Evolutionary conservation across 2,888 invertebrate genomes (phyloP), one percentile per base, ranked within the genome.

Genomic region (Diachrysia chrysitis): DNA sequence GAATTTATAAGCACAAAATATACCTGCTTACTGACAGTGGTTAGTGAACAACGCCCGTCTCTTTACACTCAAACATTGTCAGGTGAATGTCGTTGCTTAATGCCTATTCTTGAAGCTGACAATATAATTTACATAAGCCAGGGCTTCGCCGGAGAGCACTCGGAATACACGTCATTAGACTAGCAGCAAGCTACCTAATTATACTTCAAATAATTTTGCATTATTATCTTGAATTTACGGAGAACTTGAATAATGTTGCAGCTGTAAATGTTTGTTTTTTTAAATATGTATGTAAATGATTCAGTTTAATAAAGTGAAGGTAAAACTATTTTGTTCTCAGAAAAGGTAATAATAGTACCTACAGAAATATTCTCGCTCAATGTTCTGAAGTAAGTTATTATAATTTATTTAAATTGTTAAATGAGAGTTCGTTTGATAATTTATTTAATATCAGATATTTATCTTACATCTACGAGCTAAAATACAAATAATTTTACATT

Each of bases 111-210:
- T 87, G 86, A 87, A 92, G 88, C 89, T 89, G 91, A 90, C 89
- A 89, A 88, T 89, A 89, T 88, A 90, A 91, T 90, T 89, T 90
- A 87, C 89, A 90, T 91, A 91, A 92, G 89, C 89, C 87, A 77
- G 81, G 85, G 83, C 78, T 85, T 79, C 66, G 65, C 68, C 79
- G 83, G 78, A 78, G 73, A 76, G 81, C 83, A 84, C 81, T 84
- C 81, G 72, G 58, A 66, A 67, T 65, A 80, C 72, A 68, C 73
- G 70, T 72, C 79, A 73, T 69, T 69, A 68, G 65, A 61, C 63
- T 72, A 76, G 54, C 58, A 58, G 57, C 54, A 35, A 71, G 58
- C 46, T 42, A 42, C 19, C 66, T 72, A 79, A 81, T 83, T 78
- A 71, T 70, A 68, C 62, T 69, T n/a, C 66, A 70, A 68, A 76